Evolutionary conservation across 53 echinoderm and acorn worm genomes (phyloP).

Genomic region (Echinarachnius parma): DNA sequence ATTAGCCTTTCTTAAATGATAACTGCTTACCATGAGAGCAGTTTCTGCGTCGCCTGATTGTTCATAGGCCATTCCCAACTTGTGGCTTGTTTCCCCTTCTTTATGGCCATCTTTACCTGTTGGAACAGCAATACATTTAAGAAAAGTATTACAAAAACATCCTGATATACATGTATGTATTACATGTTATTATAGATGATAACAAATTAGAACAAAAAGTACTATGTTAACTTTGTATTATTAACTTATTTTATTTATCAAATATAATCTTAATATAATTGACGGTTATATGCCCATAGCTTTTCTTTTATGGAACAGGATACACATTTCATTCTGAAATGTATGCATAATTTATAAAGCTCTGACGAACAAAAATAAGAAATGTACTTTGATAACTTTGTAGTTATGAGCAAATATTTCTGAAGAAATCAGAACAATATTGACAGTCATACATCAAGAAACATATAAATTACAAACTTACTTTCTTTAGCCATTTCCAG

Average conservation of each 20-base stretch:
- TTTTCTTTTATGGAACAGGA: no score
- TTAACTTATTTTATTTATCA: no score
- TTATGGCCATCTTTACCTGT: conserved; percentile 79
- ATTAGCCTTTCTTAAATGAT: background rate
- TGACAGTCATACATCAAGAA: no score
- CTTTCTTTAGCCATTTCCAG: conserved; percentile 99
- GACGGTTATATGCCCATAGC: no score
- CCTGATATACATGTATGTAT: background rate
- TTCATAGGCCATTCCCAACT: conserved; percentile 90
- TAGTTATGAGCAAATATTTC: no score
- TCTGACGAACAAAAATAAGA: no score
- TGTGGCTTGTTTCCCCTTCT: conserved; percentile 90
- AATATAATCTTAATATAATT: no score
- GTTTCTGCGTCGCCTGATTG: conserved; percentile 79
- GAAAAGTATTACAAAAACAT: background rate
- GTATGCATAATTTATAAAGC: no score
- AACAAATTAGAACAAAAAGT: background rate
- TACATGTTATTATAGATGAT: background rate
- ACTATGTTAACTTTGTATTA: no score
- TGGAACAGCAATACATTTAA: conserved; percentile 6
- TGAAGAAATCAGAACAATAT: no score
- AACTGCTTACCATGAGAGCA: conserved; percentile 70
- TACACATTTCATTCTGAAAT: no score
- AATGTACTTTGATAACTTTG: no score
- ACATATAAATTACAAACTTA: conserved; percentile 41